These are phyloP conservation scores for Aphaenogaster ashmeadi DNA, from an alignment of 1,140 invertebrate species.

Conservation along the genomic window DNA sequence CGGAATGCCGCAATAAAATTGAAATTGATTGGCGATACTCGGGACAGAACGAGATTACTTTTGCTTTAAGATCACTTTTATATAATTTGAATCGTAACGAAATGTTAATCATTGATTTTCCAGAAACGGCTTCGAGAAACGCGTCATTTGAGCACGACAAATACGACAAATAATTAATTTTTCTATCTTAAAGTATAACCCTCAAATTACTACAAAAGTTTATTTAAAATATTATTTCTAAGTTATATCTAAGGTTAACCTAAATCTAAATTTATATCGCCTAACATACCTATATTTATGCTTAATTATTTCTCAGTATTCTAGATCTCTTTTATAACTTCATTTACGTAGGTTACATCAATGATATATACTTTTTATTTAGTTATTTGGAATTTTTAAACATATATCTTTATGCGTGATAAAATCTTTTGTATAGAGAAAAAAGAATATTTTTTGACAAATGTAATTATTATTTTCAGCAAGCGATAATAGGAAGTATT, in stretches of 20 bases:
- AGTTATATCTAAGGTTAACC: no score
- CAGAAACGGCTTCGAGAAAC: neutral
- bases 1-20: conserved; percentile 30
- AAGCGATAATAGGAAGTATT: no score
- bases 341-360: neutral
- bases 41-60: conserved; percentile 15
- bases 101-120: neutral
- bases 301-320: neutral
- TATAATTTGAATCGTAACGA: neutral
- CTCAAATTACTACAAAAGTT: neutral
- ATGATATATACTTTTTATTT: neutral
- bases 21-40: conserved; percentile 12
- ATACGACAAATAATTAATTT: neutral
- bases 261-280: neutral
- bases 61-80: neutral
- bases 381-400: neutral
- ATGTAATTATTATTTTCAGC: neutral
- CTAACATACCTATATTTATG: neutral
- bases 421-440: neutral
- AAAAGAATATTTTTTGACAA: neutral
- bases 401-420: neutral
- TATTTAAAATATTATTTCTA: no score
- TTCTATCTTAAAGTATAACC: neutral
- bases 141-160: neutral
- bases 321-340: neutral